A percentile compares a stretch with the other conserved stretches of the same genome.
These are phyloP conservation scores for Regulus satrapa DNA, from an alignment of 2,113 vertebrate species.

Conservation along the genomic window DNA sequence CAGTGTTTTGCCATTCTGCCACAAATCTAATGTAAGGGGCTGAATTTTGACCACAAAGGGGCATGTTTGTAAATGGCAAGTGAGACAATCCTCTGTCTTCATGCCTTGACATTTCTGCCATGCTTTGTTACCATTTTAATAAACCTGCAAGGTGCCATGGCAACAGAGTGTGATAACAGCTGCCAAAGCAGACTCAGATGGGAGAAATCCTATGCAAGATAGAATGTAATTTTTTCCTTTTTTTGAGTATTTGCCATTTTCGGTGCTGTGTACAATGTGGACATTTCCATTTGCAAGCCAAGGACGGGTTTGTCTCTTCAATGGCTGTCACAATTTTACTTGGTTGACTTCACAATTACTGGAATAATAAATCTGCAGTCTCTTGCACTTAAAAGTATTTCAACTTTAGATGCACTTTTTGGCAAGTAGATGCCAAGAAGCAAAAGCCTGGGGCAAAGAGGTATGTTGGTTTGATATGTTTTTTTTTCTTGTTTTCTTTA, in stretches of 20 bases:
- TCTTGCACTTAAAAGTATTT: not conserved
- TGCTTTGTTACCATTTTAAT: slow-evolving; percentile 7
- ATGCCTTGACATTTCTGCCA: not conserved
- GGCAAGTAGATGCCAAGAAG: not conserved
- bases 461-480: not conserved
- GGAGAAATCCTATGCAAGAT: not conserved
- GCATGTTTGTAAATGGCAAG: not conserved
- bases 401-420: not conserved
- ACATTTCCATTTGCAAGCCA: not conserved
- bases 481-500: not conserved
- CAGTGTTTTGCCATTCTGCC: not conserved
- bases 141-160: slow-evolving; percentile 12
- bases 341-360: not conserved
- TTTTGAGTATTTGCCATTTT: not conserved
- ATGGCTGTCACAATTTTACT: not conserved
- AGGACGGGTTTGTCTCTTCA: not conserved
- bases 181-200: not conserved
- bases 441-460: not conserved
- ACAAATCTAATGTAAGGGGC: not conserved
- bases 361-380: not conserved
- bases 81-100: not conserved
- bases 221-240: not conserved
- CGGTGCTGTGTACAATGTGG: not conserved
- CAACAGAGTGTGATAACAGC: slow-evolving; percentile 3
- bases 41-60: not conserved